These are phyloP conservation scores for Gymnobelideus leadbeateri DNA, from an alignment of 2,113 vertebrate genomes.

Conservation along the genomic window DNA sequence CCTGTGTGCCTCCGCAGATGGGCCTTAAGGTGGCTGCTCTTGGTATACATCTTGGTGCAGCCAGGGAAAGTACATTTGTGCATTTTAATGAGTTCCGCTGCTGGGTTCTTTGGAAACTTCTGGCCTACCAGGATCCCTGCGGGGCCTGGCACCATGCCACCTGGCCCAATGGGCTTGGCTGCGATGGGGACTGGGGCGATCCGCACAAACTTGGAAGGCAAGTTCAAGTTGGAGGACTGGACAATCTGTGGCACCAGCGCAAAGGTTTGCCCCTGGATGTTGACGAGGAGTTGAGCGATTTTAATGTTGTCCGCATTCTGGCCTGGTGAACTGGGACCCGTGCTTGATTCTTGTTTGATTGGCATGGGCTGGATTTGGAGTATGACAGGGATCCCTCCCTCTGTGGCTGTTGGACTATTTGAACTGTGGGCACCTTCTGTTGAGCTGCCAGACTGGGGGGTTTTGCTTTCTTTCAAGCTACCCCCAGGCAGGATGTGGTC, in stretches of 20 bases:
- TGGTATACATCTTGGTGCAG: slow-evolving; percentile 98
- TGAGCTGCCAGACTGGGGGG: slow-evolving; percentile 72
- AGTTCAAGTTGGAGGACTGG: slow-evolving; percentile 88
- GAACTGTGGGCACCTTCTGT: slow-evolving; percentile 82
- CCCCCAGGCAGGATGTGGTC: slow-evolving; percentile 87
- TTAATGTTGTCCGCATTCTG: slow-evolving; percentile 90
- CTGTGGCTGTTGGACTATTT: slow-evolving; percentile 79
- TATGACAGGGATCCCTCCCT: slow-evolving; percentile 89
- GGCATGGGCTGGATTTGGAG: slow-evolving; percentile 93
- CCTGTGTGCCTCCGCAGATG: slow-evolving; percentile 96
- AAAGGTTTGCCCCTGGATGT: slow-evolving; percentile 96
- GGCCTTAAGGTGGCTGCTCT: slow-evolving; percentile 98
- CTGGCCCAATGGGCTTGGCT: slow-evolving; percentile 91
- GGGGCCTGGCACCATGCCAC: slow-evolving; percentile 86
- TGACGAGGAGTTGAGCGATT: slow-evolving; percentile 94
- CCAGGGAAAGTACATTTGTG: slow-evolving; percentile 96
- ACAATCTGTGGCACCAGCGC: slow-evolving; percentile 94
- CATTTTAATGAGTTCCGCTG: slow-evolving; percentile 97
- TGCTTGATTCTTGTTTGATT: slow-evolving; percentile 90
- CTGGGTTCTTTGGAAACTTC: slow-evolving; percentile 94
- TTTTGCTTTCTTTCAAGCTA: slow-evolving; percentile 82
- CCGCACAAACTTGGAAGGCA: slow-evolving; percentile 94
- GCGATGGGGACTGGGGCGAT: slow-evolving; percentile 96
- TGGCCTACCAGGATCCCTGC: slow-evolving; percentile 89
- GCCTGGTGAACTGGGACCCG: slow-evolving; percentile 81